These are phyloP conservation scores for Aporophyla nigra DNA, from an alignment of 2,888 invertebrate species.

Conservation along the genomic window DNA sequence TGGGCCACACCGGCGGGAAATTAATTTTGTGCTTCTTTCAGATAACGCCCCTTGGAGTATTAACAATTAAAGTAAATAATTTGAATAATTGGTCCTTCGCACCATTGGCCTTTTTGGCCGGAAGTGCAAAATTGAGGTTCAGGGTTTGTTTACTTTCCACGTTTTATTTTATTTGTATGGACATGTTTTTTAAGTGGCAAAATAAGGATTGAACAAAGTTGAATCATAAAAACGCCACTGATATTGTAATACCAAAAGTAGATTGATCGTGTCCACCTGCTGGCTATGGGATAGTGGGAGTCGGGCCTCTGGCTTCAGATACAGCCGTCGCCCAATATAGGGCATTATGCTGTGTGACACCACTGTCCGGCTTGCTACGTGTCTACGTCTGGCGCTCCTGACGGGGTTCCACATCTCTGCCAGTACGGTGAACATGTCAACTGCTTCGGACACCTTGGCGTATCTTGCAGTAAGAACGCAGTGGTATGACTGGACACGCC, in stretches of 20 bases:
- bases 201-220: neutral
- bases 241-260: neutral
- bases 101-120: neutral
- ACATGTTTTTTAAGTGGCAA: neutral
- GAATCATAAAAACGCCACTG: neutral
- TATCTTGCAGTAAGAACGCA: too few relatives aligned
- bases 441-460: too few relatives aligned
- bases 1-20: conserved; percentile 55
- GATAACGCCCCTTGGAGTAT: conserved; percentile 29
- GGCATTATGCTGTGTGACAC: too few relatives aligned
- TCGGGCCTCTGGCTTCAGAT: too few relatives aligned
- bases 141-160: neutral
- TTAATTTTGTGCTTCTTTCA: conserved; percentile 56
- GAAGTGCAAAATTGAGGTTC: too few relatives aligned
- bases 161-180: neutral
- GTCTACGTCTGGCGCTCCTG: too few relatives aligned
- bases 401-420: too few relatives aligned
- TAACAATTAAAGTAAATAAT: conserved; percentile 54
- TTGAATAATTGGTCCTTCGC: conserved; percentile 25
- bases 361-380: too few relatives aligned
- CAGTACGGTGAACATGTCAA: too few relatives aligned
- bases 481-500: too few relatives aligned
- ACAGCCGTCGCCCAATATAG: neutral
- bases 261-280: too few relatives aligned
- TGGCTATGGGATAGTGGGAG: too few relatives aligned